Base-by-base conservation (phyloP, 2,797 vertebrate genomes). In the Avahi laniger region DNA sequence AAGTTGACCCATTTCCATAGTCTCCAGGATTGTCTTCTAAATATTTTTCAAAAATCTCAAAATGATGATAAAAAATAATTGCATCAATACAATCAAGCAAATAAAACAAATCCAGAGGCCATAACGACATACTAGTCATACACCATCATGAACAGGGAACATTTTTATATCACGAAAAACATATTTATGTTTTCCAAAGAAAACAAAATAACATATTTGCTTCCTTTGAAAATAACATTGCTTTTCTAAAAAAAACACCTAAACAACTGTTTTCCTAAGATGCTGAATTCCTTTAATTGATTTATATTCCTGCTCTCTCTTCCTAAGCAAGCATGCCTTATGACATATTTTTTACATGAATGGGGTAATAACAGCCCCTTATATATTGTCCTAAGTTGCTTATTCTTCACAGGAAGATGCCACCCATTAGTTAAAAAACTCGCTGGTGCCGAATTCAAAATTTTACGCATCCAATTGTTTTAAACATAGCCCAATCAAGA, bases 61-160 rank as follows among this genome's bases (percentile, higher is more conserved):
- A 91, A 63, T 87, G 17, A 82, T 38, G 52, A 46, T 67, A 95
- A 95, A 83, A 86, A 52, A 35, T 89, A 54, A 81, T 22, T 33
- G 7, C 17, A n/a, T 92, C 63, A 80, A 52, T 81, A 88, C 13
- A 88, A 52, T 48, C 26, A 67, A 79, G 4, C 11, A 95, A 72
- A 87, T 69, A 78, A 65, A 88, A 76, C 10, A 94, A 93, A 52
- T 2, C 9, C 38, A 80, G 50, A 57, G 26, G 5, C 9, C 61
- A 41, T 69, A 26, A 88, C 80, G 9, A 72, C 8, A 80, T 61
- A 82, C 3, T 38, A 26, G 17, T 70, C 22, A 85, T 13, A 82
- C 17, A 84, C 33, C 38, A 20, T 82, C 87, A 78, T 70, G 46
- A 81, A 93, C 52, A 26, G 4, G 20, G 93, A 33, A 15, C 8